Base-by-base conservation (phyloP, 1,140 invertebrate species). In the Scaptomyza montana region DNA sequence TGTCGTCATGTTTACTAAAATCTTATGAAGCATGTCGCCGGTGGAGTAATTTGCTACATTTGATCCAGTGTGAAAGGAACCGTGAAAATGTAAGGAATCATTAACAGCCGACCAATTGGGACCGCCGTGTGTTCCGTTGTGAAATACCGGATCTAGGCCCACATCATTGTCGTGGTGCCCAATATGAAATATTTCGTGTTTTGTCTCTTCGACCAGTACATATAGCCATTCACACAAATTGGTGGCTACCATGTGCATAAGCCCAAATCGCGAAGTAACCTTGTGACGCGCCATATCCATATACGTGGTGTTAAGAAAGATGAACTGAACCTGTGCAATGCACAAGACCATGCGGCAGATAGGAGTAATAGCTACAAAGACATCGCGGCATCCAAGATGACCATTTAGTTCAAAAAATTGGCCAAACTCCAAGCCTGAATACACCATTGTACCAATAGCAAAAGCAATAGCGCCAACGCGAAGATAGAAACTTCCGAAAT, bases 171-270 rank as follows among this genome's bases (percentile, higher is more conserved):
- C 81, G 28, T 91, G 82, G 6, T 90, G 87, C 10, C 64, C 82
- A 68, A 94, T 92, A 65, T 94, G 94, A 65, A 92, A 93, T 60
- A 96, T 96, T 90, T 96, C 95, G 80, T 96, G 94, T 74, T 95
- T 95, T 7, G 96, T 96, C 91, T 98, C 97, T 39, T 96, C 93
- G 0, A 98, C 95, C 25, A 98, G 92, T 0, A 97, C 97, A 19
- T 97, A 94, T 67, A 98, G 95, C 97, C 97, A 98, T 10, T 98
- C 97, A 92, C 97, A 98, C 4, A 98, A 89, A 92, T 98, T 98
- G 13, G 97, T 98, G 1, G 97, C 97, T 57, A 96, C 95, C 49
- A 98, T 95, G 92, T 98, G 98, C 97, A 98, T 98, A 54, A 98
- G 92, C 5, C 97, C 97, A 90, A 98, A 97, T 50, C 97, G 93